Base-by-base conservation (phyloP, 2,888 invertebrate species). In the Acanthopleura granulata region DNA sequence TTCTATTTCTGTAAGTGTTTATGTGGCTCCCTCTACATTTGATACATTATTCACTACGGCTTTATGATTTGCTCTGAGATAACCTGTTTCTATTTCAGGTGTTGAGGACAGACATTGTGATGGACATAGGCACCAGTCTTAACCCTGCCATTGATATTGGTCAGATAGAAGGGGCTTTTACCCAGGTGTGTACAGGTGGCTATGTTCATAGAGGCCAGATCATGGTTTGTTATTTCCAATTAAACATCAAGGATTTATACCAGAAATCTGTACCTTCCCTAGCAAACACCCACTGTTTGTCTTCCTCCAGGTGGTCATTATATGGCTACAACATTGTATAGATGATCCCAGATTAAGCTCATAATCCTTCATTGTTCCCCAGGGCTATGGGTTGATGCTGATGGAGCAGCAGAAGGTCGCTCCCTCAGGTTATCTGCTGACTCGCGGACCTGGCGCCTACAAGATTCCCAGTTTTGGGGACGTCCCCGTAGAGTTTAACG, bases 91-190 rank as follows among this genome's bases (percentile, higher is more conserved):
- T 40, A 9, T 40, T 40, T 40, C 82, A 93, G 93, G 94, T 97
- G 0, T 90, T 96, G 51, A 93, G 95, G 85, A 95, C 96, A 0
- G 97, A 98, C 86, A 97, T 98, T 83, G 97, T 98, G 0, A 98
- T 98, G 98, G 98, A 98, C 91, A 93, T 98, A 82, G 98, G 98
- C 0, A 94, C 95, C 83, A 97, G 97, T 91, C 91, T 98, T 74
- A 98, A 98, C 91, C 98, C 98, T 4, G 97, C 98, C 0, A 96
- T 98, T 80, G 98, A 98, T 86, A 95, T 98, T 83, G 98, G 98
- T 0, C 98, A 98, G 92, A 94, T 98, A 22, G 98, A 98, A 91
- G 98, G 98, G 1, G 98, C 93, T 0, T 98, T 97, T 86, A 93
- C 96, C 87, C 97, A 98, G 89, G 90, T 90, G 75, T 74, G 27